Conservation (phyloP, 2,888 invertebrate genomes). For the Perizoma flavofasciatum region DNA sequence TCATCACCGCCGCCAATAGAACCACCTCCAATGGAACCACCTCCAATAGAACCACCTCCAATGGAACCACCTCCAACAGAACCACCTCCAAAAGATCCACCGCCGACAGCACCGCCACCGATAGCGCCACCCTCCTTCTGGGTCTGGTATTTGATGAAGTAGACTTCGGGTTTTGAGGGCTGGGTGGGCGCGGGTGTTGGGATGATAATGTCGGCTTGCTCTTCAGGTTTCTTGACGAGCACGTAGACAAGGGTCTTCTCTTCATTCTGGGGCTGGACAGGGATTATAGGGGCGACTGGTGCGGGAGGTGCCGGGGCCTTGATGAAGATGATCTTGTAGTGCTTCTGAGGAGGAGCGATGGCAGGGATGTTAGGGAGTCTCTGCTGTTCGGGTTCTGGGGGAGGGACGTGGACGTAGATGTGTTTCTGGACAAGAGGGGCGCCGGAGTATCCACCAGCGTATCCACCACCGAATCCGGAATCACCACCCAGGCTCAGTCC, state of each 20-base stretch:
- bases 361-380: conserved; percentile 86
- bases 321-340: conserved; percentile 97
- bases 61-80: conserved; percentile 51
- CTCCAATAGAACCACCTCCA: conserved; percentile 35
- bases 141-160: conserved; percentile 94
- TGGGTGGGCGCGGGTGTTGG: conserved; percentile 91
- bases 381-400: conserved; percentile 92
- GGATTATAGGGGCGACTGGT: conserved; percentile 92
- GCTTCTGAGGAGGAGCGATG: conserved; percentile 91
- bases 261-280: conserved; percentile 91
- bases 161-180: conserved; percentile 94
- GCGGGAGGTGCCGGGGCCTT: conserved; percentile 94
- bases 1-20: conserved; percentile 58
- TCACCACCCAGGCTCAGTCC: conserved; percentile 65
- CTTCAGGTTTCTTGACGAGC: conserved; percentile 94
- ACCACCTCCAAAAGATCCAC: conserved; percentile 50
- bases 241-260: conserved; percentile 96
- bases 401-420: conserved; percentile 95
- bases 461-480: conserved; percentile 69
- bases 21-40: conserved; percentile 63
- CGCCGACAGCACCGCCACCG: conserved; percentile 59
- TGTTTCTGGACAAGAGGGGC: conserved; percentile 91
- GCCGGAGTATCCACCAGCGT: conserved; percentile 74
- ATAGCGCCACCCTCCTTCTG: conserved; percentile 82
- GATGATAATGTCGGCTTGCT: conserved; percentile 90